Conservation (phyloP, 2,888 invertebrate genomes). For the Ethmia dodecea region DNA sequence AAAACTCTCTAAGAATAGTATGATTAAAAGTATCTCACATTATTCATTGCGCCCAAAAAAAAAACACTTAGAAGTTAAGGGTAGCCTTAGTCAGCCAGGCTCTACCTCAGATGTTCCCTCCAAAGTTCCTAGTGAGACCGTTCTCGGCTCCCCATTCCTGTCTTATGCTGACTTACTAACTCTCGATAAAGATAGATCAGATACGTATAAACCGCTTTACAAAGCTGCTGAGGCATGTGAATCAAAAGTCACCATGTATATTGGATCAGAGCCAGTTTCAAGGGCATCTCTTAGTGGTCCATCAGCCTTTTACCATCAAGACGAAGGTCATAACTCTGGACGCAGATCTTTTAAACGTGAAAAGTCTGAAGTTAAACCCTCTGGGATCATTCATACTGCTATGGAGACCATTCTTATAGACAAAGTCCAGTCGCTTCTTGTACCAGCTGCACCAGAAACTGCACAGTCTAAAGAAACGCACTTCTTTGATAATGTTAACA, state of each 20-base stretch:
- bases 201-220: slow-evolving; percentile 36
- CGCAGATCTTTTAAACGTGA: too few relatives aligned
- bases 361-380: slow-evolving; percentile 43
- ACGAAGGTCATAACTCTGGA: slow-evolving; percentile 35
- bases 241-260: slow-evolving; percentile 61
- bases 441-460: slow-evolving; percentile 55
- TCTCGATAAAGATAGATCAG: slow-evolving; percentile 48
- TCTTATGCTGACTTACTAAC: slow-evolving; percentile 63
- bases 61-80: slow-evolving; percentile 42
- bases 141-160: slow-evolving; percentile 72
- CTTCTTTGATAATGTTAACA: slow-evolving; percentile 60
- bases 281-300: slow-evolving; percentile 55
- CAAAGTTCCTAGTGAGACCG: slow-evolving; percentile 65
- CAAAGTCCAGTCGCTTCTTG: slow-evolving; percentile 61
- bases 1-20: slow-evolving; percentile 60
- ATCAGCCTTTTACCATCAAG: slow-evolving; percentile 36
- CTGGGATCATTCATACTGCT: slow-evolving; percentile 69
- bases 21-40: slow-evolving; percentile 70
- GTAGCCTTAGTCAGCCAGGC: slow-evolving; percentile 52
- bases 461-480: slow-evolving; percentile 36
- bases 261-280: slow-evolving; percentile 66
- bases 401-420: slow-evolving; percentile 77
- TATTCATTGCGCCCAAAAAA: slow-evolving; percentile 62
- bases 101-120: slow-evolving; percentile 58
- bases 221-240: slow-evolving; percentile 52